Base-by-base conservation (phyloP, 2,888 invertebrate genomes). In the Agelastica alni region DNA sequence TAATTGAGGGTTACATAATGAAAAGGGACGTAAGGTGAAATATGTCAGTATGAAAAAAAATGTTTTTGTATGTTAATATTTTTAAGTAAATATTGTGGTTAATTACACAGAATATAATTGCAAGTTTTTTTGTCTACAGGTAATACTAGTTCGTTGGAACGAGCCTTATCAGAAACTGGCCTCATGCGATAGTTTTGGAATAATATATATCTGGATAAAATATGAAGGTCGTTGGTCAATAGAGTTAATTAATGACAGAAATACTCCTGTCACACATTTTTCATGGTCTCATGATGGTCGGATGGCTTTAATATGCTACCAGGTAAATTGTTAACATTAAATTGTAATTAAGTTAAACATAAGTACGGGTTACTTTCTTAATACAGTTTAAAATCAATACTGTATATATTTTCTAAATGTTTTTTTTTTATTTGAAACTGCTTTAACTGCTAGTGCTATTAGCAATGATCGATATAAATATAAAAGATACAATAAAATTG, bases 201-300 rank as follows among this genome's bases (percentile, higher is more conserved):
- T 98, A 53, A 98, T 98, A 74, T 98, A 98, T 78, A 97, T 99
- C 17, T 99, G 98, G 98, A 96, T 98, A 72, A 96, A 97, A 76
- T 97, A 97, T 78, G 98, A 99, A 75, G 97, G 96, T 32, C 85
- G 97, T 36, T 99, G 98, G 98, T 96, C 96, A 65, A 97, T 99
- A 69, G 98, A 99, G 78, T 83, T 99, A 64, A 98, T 99, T 76
- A 99, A 99, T 78, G 98, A 99, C 79, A 83, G 98, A 34, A 96
- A 92, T 74, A 96, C 94, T 0, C 94, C 96, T 36, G 96, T 97
- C 57, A 96, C 96, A 12, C 96, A 98, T 78, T 96, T 99, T 80
- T 92, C 94, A 12, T 99, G 98, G 98, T 96, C 95, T 0, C 97
- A 98, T 75, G 97, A 97, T 79, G 98, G 98, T 10, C 84, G 95